Evolutionary conservation across 1,140 invertebrate species (phyloP), one percentile per base, ranked within the genome.

Genomic region (Eubasilissa regina): DNA sequence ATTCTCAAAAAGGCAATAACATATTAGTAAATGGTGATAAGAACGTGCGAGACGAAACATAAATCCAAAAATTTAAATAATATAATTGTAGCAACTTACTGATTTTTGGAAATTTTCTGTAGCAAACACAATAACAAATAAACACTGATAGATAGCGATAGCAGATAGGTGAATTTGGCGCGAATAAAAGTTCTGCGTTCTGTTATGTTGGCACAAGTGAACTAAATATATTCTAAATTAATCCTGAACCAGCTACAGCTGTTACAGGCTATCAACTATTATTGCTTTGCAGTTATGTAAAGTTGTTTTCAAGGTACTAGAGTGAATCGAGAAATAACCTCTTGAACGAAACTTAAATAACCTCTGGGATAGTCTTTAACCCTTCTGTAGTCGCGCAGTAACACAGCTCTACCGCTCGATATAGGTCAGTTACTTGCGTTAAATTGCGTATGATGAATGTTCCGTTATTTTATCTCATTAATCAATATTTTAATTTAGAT

Each of bases 101-200:
- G 12, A 21, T 13, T 48, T 21, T 70, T 13, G 1, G 8, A 21
- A 51, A 70, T 68, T 9, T 68, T 47, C 10, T 17, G 53, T 13
- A 17, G 25, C 6, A 15, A 51, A 48, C 44, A 53, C 66, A 25
- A 66, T 15, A 70, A 70, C 47, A 70, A 70, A 48, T 17, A 25
- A 51, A 10, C 45, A 70, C 66, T 13, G 45, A 35, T 35, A 35
- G 47, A 70, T 21, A 48, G 25, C 25, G 47, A 70, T 21, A 48
- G 25, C 25, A 70, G 47, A 51, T 21, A 35, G 45, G 66, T 21
- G 17, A 70, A 70, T 48, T 70, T 70, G 66, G 66, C 66, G 66
- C 66, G 66, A 70, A 70, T 70, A 68, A 35, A 19, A 43, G 25
- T 44, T 62, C 15, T 12, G 51, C 13, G 51, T 9, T 19, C 19